phyloP scores from a whole-genome alignment of 2,888 invertebrate genomes.

The Polydrusus cervinus region DNA sequence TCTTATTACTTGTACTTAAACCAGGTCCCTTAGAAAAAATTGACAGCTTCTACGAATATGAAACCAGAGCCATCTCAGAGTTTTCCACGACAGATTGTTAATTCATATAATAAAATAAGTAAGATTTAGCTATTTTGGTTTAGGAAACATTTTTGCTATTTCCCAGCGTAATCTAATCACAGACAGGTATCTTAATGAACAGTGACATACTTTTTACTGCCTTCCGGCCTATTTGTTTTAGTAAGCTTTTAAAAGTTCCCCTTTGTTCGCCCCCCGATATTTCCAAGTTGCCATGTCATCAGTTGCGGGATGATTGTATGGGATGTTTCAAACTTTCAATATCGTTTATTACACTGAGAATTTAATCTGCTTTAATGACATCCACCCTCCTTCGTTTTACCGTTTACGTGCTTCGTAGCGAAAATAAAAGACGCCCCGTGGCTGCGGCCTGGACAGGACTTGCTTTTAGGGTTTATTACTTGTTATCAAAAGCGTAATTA shows the following conservation, averaged over 20 bases:
- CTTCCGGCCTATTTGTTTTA: constrained; percentile 48
- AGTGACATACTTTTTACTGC: constrained; percentile 15
- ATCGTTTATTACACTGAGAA: constrained; percentile 64
- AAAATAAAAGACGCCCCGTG: constrained; percentile 25
- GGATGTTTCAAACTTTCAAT: constrained; percentile 66
- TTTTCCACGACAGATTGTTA: too few species aligned
- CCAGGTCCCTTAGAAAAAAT: too few species aligned
- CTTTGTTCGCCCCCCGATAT: constrained; percentile 59
- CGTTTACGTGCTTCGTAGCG: constrained; percentile 46
- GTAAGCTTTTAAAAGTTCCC: constrained; percentile 45
- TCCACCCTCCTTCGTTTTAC: constrained; percentile 55
- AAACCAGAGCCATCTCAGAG: too few species aligned
- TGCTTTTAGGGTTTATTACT: constrained; percentile 30
- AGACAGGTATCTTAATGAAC: neutral
- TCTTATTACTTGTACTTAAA: too few species aligned
- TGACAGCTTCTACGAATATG: too few species aligned
- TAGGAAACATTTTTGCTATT: too few species aligned
- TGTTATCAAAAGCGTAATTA: constrained; percentile 31
- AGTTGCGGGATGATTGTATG: constrained; percentile 68
- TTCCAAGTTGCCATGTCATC: constrained; percentile 69
- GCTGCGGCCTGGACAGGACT: constrained; percentile 17
- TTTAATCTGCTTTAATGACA: constrained; percentile 65
- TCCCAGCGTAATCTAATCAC: too few species aligned
- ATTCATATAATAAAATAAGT: too few species aligned
- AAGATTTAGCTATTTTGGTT: too few species aligned